Conservation (phyloP, 2,888 invertebrate genomes). For the Hemaris fuciformis region DNA sequence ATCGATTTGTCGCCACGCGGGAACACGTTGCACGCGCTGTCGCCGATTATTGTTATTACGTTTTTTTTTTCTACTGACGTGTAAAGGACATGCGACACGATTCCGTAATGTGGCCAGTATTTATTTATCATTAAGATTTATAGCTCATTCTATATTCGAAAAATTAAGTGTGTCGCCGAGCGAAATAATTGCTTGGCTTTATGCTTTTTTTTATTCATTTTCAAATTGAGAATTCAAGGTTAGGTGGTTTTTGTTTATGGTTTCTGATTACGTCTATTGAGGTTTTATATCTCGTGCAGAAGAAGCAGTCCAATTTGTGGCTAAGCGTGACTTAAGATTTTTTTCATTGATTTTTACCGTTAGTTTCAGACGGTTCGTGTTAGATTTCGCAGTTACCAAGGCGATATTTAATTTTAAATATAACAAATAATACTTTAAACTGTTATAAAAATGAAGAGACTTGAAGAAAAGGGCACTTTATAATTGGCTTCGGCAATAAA, state of each 20-base stretch:
- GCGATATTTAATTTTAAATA: no score
- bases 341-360: not conserved
- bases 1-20: slow-evolving; percentile 3
- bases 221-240: not conserved
- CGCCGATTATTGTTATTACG: not conserved
- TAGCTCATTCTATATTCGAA: not conserved
- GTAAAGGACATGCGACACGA: not conserved
- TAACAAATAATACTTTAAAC: not conserved
- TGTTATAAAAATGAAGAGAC: no score
- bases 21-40: not conserved
- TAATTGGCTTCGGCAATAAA: no score
- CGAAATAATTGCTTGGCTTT: not conserved
- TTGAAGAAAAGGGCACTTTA: no score
- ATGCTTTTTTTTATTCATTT: not conserved
- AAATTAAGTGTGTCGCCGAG: not conserved
- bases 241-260: not conserved
- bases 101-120: not conserved
- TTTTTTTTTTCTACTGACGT: not conserved
- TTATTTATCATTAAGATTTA: not conserved
- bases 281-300: not conserved
- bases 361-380: not conserved
- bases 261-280: no score
- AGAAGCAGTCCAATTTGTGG: not conserved
- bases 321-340: not conserved
- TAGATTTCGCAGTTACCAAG: not conserved